Evolutionary conservation across 1,140 invertebrate species (phyloP).

Genomic region (Probaryconus sp.): DNA sequence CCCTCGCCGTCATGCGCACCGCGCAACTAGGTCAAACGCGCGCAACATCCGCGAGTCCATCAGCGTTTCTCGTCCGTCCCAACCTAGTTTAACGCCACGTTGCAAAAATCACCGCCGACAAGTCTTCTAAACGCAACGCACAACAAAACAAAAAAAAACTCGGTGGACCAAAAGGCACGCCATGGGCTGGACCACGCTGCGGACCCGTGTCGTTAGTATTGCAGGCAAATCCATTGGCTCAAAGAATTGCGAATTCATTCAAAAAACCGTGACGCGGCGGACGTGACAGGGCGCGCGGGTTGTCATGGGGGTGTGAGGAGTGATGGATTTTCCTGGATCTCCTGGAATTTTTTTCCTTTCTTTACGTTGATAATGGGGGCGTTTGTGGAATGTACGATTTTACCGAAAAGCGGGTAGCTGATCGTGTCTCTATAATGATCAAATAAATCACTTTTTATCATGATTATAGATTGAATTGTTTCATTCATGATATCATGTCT

Average conservation of each 20-base stretch:
- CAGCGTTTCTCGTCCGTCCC: conserved; percentile 49
- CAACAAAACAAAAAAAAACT: conserved; percentile 5
- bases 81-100: conserved; percentile 66
- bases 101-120: conserved; percentile 47
- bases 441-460: conserved; percentile 37
- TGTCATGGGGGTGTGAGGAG: too few relatives aligned
- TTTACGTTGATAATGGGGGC: background rate
- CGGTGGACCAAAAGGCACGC: conserved; percentile 22
- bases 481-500: conserved; percentile 34
- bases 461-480: conserved; percentile 35
- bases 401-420: too few relatives aligned
- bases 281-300: too few relatives aligned
- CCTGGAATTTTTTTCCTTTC: too few relatives aligned
- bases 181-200: conserved; percentile 77
- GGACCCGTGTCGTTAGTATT: conserved; percentile 75
- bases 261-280: too few relatives aligned
- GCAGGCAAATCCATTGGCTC: too few relatives aligned
- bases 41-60: conserved; percentile 35
- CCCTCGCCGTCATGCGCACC: conserved; percentile 17
- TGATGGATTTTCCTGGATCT: background rate
- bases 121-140: conserved; percentile 30
- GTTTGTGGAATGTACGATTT: background rate
- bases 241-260: too few relatives aligned
- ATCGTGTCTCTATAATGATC: background rate
- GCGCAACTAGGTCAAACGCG: conserved; percentile 38